Evolutionary conservation across 2,113 vertebrate species (phyloP).

Genomic region (Poeciliopsis occidentalis): DNA sequence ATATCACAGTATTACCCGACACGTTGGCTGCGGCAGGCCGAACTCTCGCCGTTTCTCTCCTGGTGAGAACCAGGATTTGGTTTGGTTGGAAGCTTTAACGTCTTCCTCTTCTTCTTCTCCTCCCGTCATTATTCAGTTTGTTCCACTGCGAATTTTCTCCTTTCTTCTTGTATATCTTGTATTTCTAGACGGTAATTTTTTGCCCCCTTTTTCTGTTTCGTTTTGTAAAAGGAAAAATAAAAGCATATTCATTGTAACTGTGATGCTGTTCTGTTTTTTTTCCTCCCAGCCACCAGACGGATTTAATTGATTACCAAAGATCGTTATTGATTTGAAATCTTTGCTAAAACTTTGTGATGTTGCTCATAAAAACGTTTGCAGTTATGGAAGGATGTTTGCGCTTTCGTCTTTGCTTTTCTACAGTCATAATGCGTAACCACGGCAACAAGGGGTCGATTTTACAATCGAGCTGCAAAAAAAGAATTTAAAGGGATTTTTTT

Average conservation of each 20-base stretch:
- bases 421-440: too few relatives aligned
- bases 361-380: too few relatives aligned
- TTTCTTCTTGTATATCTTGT: constrained; percentile 91
- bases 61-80: constrained; percentile 61
- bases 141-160: constrained; percentile 86
- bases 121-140: constrained; percentile 82
- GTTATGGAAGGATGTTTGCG: too few relatives aligned
- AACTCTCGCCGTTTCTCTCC: constrained; percentile 7
- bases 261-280: constrained; percentile 8
- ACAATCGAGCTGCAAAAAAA: too few relatives aligned
- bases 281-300: too few relatives aligned
- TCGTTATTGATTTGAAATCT: too few relatives aligned
- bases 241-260: constrained; percentile 92
- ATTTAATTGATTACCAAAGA: too few relatives aligned
- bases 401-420: too few relatives aligned
- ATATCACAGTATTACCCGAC: constrained; percentile 80
- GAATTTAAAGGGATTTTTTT: too few relatives aligned
- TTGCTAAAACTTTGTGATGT: too few relatives aligned
- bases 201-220: constrained; percentile 46
- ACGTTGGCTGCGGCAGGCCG: constrained; percentile 60
- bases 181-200: constrained; percentile 92
- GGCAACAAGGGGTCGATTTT: too few relatives aligned
- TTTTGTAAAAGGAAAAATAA: constrained; percentile 96
- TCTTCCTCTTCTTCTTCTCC: constrained; percentile 67
- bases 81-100: constrained; percentile 96